Evolutionary conservation across 2,888 invertebrate genomes (phyloP), one percentile per base, ranked within the genome.

Genomic region (Teleiodes luculella): DNA sequence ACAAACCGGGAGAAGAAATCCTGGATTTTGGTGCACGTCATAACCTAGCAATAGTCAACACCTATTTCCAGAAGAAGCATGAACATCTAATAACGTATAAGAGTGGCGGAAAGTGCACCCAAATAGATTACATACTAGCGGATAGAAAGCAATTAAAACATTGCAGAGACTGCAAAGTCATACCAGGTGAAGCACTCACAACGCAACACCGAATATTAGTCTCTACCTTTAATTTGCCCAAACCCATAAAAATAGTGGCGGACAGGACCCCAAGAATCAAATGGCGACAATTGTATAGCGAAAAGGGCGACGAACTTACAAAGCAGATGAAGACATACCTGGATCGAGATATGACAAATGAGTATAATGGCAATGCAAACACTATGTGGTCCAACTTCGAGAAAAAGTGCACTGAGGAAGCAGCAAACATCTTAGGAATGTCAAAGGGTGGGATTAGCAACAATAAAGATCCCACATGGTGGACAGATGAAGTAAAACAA

Each of bases 131-230:
- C 24, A 24, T 24, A 24, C 24, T 4, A 4, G 6, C 24, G 14
- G 39, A 16, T 39, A 33, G 24, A 11, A 13, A 20, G n/a, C 11
- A 13, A 39, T 10, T 51, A 31, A 20, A 41, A 30, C 30, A 2
- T 28, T 24, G 16, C 45, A 37, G 28, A 91, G 24, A 24, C 24
- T 24, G 24, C 24, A 24, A 24, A 24, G 24, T 24, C 6, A 24
- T 24, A 3, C 24, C 24, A 2, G 33, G n/a, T 33, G 10, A 11
- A 46, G 8, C 43, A 1, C 43, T 49, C 20, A 54, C 13, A 1
- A 20, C 50, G 11, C 56, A 59, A 16, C 56, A 59, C 39, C 18
- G 55, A 43, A 24, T 56, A 45, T 36, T 56, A 36, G 55, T 56
- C 31, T 52, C 56, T 8, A 45, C 37, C 5, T 50, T 50, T 14